Base-by-base conservation (phyloP, 1,140 invertebrate species). In the Heterodera carotae region DNA sequence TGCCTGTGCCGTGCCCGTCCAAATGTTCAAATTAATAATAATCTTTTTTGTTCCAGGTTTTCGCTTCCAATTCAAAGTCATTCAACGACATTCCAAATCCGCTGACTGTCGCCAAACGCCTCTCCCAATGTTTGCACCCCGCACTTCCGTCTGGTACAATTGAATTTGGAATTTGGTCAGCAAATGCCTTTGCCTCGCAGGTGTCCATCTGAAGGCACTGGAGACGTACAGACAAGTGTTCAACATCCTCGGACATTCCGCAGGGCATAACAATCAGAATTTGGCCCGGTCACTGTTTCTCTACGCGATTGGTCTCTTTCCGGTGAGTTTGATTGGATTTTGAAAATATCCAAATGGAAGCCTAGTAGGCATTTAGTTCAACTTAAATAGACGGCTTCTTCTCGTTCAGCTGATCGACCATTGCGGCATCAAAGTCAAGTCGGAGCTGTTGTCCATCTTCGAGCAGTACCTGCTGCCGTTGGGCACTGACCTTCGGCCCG, bases 101-200 rank as follows among this genome's bases (percentile, higher is more conserved):
- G 80, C 93, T 96, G 76, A 94, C 94, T 84, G 94, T 97, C 83
- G 93, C 93, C 59, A 97, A 97, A 90, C 90, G 95, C 81, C 89
- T 97, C 76, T 93, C 94, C 70, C 95, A 97, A 91, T 97, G 95
- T 89, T 93, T 97, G 90, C 95, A 97, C 90, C 94, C 94, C 64
- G 93, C 93, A 43, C 89, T 97, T 75, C 95, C 95, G 59, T 89
- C 92, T 78, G 94, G 90, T 56, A 60, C 33, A 15, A 43, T 22
- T 78, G 18, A 25, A 69, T 76, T 68, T 73, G 22, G 12, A 62
- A 60, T 12, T 59, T 27, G n/a, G 27, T 60, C 60, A 3, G 29
- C 0, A 60, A 73, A 25, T n/a, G 5, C 6, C 18, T 59, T 33
- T 74, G 22, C 25, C 18, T 22, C 66, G 8, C 66, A 84, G 85